phyloP scores from a whole-genome alignment of 1,140 invertebrate genomes.

The Drosophila gunungcola region DNA sequence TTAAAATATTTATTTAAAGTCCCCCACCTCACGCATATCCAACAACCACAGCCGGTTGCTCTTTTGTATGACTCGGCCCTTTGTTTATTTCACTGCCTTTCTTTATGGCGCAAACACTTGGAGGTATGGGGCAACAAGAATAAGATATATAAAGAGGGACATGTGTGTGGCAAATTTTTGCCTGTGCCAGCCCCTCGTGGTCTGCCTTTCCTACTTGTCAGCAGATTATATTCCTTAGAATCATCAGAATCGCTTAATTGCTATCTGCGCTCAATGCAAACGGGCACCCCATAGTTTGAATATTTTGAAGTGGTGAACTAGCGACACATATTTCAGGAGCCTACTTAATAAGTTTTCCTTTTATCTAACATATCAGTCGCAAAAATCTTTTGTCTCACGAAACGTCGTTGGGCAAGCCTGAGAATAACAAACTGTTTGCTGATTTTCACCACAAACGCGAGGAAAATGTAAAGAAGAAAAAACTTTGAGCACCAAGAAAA shows the following conservation, averaged over 20 bases:
- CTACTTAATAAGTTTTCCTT: background rate
- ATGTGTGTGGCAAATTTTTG: slow-evolving; percentile 42
- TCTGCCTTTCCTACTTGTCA: slow-evolving; percentile 28
- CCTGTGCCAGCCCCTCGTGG: slow-evolving; percentile 11
- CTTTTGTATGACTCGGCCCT: slow-evolving; percentile 56
- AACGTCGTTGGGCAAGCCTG: background rate
- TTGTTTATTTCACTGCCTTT: slow-evolving; percentile 50
- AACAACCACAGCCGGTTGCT: slow-evolving; percentile 34
- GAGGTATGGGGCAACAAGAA: slow-evolving; percentile 2
- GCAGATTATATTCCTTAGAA: slow-evolving; percentile 34
- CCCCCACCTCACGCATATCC: slow-evolving; percentile 8
- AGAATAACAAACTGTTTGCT: slow-evolving; percentile 25
- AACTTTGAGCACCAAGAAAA: slow-evolving; percentile 31
- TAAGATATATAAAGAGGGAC: slow-evolving; percentile 1
- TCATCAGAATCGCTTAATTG: slow-evolving; percentile 31
- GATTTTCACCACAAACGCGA: slow-evolving; percentile 20
- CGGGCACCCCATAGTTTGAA: slow-evolving; percentile 4
- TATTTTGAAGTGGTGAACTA: background rate
- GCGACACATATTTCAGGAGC: background rate
- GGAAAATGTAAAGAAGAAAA: slow-evolving; percentile 11
- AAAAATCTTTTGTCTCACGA: slow-evolving; percentile 1
- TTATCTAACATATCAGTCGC: slow-evolving; percentile 3
- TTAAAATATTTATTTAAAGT: slow-evolving; percentile 59
- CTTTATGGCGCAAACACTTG: slow-evolving; percentile 32
- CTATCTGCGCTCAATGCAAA: slow-evolving; percentile 19